phyloP scores from a whole-genome alignment of 1,140 invertebrate species.

The Drosophila serrata region DNA sequence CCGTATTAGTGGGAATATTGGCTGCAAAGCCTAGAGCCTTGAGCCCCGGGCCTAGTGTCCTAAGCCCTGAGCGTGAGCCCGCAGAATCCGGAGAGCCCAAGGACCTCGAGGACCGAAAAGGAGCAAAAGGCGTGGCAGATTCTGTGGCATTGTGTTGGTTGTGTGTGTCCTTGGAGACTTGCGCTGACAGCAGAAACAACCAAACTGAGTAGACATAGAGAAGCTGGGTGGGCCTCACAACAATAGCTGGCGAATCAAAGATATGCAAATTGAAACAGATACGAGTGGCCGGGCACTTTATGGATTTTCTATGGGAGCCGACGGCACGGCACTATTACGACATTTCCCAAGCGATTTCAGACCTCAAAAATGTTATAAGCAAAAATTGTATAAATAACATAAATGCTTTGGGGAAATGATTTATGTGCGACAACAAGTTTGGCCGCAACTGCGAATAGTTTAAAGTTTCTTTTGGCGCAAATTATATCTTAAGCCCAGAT shows the following conservation, averaged over 20 bases:
- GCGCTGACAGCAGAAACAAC: slow-evolving; percentile 60
- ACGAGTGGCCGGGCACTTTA: slow-evolving; percentile 55
- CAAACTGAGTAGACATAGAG: slow-evolving; percentile 24
- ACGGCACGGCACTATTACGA: slow-evolving; percentile 67
- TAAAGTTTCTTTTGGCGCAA: slow-evolving; percentile 53
- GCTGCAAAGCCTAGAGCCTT: slow-evolving; percentile 60
- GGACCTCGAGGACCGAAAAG: slow-evolving; percentile 24
- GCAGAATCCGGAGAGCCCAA: slow-evolving; percentile 33
- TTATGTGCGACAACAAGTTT: slow-evolving; percentile 68
- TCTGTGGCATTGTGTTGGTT: slow-evolving; percentile 73
- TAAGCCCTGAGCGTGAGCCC: slow-evolving; percentile 40
- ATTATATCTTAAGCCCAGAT: slow-evolving; percentile 47
- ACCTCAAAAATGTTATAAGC: slow-evolving; percentile 53
- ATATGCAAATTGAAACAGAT: slow-evolving; percentile 84
- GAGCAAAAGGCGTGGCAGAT: slow-evolving; percentile 56
- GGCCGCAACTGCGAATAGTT: slow-evolving; percentile 67
- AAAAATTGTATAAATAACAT: slow-evolving; percentile 76
- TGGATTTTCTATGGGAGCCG: slow-evolving; percentile 65
- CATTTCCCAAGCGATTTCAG: slow-evolving; percentile 69
- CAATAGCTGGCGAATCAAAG: slow-evolving; percentile 73
- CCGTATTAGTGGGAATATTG: slow-evolving; percentile 78
- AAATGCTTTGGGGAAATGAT: slow-evolving; percentile 79
- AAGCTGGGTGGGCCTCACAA: slow-evolving; percentile 28
- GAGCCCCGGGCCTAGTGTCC: slow-evolving; percentile 7
- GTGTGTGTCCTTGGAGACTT: slow-evolving; percentile 72